Base-by-base conservation (phyloP, 2,113 vertebrate species). In the Mionectes macconnelli region DNA sequence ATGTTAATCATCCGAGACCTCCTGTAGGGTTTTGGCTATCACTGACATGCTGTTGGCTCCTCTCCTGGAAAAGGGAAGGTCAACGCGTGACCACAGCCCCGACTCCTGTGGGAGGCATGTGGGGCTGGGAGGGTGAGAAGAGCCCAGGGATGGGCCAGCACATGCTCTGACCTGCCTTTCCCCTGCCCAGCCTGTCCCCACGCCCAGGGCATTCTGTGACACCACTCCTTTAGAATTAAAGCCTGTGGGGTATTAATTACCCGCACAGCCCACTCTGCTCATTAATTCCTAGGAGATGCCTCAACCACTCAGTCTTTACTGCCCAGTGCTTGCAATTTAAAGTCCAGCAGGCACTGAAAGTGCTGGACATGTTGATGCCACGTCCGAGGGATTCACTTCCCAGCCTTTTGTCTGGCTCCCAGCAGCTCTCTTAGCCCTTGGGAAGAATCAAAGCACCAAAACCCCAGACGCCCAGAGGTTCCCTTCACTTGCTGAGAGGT, bases 1-100 rank as follows among this genome's bases (percentile, higher is more conserved):
- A 74, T 70, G 79, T 90, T 96, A 81, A 94, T 49, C 69, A 74
- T 68, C n/a, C 3, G 1, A 1, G 1, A 45, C 59, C 83, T 85
- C 93, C 72, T 63, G 83, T 57, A 68, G 82, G 79, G 42, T 80
- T 95, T 79, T 86, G 94, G 92, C 90, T 84, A 69, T 66, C 1
- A 0, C 73, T 90, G 83, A 87, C 89, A 88, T 0, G 2, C 84
- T 81, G 31, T 70, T 95, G 96, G 94, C 84, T 88, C 53, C 57
- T 39, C 47, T 92, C 93, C 88, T 96, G 94, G 91, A 94, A 96
- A 81, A 89, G 50, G 66, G 90, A 96, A 96, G 88, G 84, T 95
- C 91, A 94, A 73, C 2, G 81, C 12, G 7, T 81, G 82, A 85
- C 35, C 44, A 74, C 75, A 87, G 90, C 66, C 87, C 53, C 1